These are phyloP conservation scores for Yponomeuta evonymella DNA, from an alignment of 2,888 invertebrate genomes.

Conservation along the genomic window DNA sequence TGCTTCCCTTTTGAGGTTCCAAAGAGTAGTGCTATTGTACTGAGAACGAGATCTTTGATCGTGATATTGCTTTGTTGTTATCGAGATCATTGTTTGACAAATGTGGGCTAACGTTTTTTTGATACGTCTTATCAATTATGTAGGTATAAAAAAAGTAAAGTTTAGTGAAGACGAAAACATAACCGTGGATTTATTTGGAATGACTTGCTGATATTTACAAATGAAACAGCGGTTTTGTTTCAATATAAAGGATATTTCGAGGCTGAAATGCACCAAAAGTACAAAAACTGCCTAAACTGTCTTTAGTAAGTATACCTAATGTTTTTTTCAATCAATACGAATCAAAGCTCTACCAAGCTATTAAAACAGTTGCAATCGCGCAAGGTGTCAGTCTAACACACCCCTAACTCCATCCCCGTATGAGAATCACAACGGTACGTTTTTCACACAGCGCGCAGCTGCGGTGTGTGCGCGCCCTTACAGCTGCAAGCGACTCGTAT, in stretches of 20 bases:
- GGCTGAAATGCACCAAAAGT: too few relatives aligned
- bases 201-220: too few relatives aligned
- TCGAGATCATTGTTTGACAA: not conserved
- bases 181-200: too few relatives aligned
- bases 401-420: slow-evolving; percentile 50
- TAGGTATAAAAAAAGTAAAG: too few relatives aligned
- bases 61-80: slow-evolving; percentile 2
- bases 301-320: too few relatives aligned
- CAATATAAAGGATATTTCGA: too few relatives aligned
- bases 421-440: slow-evolving; percentile 58
- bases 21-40: not conserved
- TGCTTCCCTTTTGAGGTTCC: slow-evolving; percentile 37
- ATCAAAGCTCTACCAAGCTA: not conserved
- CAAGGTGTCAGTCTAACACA: slow-evolving; percentile 46
- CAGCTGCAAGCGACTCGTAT: slow-evolving; percentile 57
- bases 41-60: slow-evolving; percentile 21
- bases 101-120: not conserved
- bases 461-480: slow-evolving; percentile 41
- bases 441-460: slow-evolving; percentile 64
- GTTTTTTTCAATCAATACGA: not conserved
- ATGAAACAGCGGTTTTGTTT: too few relatives aligned
- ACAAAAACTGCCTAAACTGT: too few relatives aligned
- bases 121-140: not conserved
- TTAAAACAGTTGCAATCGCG: slow-evolving; percentile 6
- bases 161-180: too few relatives aligned